These are phyloP conservation scores for Tragelaphus scriptus DNA, from an alignment of 2,113 vertebrate genomes.

Conservation along the genomic window DNA sequence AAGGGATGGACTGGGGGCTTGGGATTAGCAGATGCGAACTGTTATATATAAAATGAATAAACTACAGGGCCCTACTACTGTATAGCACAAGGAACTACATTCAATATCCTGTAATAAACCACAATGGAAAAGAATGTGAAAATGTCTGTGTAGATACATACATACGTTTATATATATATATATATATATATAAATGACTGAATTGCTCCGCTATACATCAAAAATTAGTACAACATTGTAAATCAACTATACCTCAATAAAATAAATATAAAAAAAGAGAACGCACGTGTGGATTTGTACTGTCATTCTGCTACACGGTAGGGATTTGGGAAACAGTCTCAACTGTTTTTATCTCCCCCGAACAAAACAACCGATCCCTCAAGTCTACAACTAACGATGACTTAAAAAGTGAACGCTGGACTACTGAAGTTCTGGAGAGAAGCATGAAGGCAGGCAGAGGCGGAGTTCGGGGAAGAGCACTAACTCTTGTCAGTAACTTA, in stretches of 20 bases:
- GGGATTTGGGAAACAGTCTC: not conserved
- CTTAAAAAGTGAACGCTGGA: not conserved
- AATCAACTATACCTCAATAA: not conserved
- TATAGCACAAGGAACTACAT: not conserved
- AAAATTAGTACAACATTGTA: not conserved
- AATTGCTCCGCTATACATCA: not conserved
- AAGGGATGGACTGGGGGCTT: not conserved
- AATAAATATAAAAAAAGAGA: not conserved
- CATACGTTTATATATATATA: rapidly evolving
- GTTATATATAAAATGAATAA: not conserved
- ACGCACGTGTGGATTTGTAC: rapidly evolving
- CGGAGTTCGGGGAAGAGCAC: not conserved
- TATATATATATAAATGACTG: not conserved
- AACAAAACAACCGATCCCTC: not conserved
- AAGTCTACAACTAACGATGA: not conserved
- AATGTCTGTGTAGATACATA: not conserved
- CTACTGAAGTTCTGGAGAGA: not conserved
- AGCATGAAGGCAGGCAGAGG: not conserved
- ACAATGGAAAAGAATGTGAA: not conserved
- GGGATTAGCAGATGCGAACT: not conserved
- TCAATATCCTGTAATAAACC: not conserved
- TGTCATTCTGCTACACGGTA: not conserved
- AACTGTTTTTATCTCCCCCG: not conserved
- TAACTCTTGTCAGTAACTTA: too few relatives aligned
- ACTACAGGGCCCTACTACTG: not conserved